phyloP scores from a whole-genome alignment of 2,113 vertebrate genomes.

The Clarias batrachus region DNA sequence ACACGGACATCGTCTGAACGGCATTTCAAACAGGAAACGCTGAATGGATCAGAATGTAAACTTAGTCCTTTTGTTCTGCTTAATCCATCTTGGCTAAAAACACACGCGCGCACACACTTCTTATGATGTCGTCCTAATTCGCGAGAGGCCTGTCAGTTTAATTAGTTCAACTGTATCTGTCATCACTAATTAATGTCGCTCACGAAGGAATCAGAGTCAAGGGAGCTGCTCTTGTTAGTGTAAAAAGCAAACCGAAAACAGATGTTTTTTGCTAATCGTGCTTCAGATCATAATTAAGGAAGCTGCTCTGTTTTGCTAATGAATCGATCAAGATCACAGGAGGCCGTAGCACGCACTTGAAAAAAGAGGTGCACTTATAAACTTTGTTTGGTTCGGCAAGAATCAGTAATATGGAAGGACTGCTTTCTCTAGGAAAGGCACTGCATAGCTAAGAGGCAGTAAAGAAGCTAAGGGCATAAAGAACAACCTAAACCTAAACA shows the following conservation, averaged over 20 bases:
- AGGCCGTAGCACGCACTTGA: slow-evolving; percentile 3
- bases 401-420: not conserved
- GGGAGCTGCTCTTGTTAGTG: slow-evolving; percentile 34
- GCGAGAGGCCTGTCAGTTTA: slow-evolving; percentile 34
- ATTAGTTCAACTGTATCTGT: slow-evolving; percentile 41
- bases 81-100: slow-evolving; percentile 18
- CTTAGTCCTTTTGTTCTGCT: not conserved
- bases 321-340: slow-evolving; percentile 27
- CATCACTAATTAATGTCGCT: slow-evolving; percentile 48
- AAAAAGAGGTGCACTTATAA: not conserved
- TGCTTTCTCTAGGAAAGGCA: too few relatives aligned
- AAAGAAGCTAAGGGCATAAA: too few relatives aligned
- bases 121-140: slow-evolving; percentile 22
- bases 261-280: slow-evolving; percentile 47
- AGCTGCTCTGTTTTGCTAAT: slow-evolving; percentile 27
- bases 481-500: too few relatives aligned
- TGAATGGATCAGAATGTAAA: too few relatives aligned
- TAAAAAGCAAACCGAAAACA: slow-evolving; percentile 49
- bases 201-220: slow-evolving; percentile 25
- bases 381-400: not conserved
- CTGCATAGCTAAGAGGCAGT: too few relatives aligned
- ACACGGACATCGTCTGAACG: not conserved
- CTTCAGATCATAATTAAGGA: slow-evolving; percentile 38
- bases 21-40: not conserved
- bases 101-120: not conserved